phyloP scores from a whole-genome alignment of 2,113 vertebrate genomes.

The Odocoileus hemionus region DNA sequence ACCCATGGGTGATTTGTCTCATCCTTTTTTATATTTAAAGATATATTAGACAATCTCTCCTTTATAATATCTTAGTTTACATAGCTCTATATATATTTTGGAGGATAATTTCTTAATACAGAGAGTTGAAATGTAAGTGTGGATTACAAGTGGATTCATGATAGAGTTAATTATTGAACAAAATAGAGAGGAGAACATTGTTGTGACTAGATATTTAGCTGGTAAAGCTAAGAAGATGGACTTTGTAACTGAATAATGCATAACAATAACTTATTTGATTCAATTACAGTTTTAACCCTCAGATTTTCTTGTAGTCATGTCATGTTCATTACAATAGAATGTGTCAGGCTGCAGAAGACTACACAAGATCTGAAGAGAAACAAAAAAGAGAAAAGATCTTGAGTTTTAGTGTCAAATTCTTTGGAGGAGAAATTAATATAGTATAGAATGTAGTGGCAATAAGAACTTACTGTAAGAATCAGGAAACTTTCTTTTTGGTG shows the following conservation, averaged over 20 bases:
- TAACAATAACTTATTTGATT: slow-evolving; percentile 10
- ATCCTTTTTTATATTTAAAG: background rate
- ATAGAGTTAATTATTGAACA: background rate
- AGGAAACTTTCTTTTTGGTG: background rate
- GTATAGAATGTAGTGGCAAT: background rate
- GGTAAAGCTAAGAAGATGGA: background rate
- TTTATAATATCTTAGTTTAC: background rate
- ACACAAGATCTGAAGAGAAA: background rate
- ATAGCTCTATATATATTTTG: background rate
- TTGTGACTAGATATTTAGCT: background rate
- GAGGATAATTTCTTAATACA: slow-evolving; percentile 13
- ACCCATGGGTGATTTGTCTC: background rate
- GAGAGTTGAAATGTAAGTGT: background rate
- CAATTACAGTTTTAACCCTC: background rate
- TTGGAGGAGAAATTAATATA: background rate
- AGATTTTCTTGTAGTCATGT: background rate
- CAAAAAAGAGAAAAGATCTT: background rate
- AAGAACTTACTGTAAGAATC: background rate
- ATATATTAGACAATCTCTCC: background rate
- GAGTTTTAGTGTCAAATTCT: background rate
- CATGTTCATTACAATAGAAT: background rate
- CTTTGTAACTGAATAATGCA: background rate
- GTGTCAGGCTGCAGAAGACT: background rate
- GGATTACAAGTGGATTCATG: background rate
- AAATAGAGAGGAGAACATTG: background rate